Conservation (phyloP, 2,113 vertebrate genomes). For the Lonchura striata region DNA sequence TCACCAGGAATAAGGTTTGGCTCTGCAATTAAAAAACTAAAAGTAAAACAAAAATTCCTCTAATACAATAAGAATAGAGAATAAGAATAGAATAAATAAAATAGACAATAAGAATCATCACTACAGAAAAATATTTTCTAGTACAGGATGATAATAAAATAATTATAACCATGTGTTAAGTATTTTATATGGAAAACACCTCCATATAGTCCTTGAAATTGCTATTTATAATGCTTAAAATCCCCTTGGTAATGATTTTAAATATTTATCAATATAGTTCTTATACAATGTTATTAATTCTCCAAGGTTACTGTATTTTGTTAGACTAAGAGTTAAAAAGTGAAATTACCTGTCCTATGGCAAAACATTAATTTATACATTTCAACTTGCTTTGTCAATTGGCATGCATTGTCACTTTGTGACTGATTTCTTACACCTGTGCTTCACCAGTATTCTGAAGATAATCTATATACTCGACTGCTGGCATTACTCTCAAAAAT, state of each 20-base stretch:
- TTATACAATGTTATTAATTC: not conserved
- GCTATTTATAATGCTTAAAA: constrained; percentile 40
- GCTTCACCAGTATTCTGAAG: not conserved
- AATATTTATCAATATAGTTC: not conserved
- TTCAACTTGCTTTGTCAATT: not conserved
- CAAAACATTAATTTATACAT: not conserved
- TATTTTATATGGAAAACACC: constrained; percentile 27
- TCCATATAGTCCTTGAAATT: constrained; percentile 12
- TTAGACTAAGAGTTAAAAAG: not conserved
- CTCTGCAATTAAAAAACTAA: not conserved
- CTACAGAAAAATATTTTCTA: not conserved
- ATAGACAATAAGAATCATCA: not conserved
- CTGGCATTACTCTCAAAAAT: not conserved
- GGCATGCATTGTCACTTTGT: not conserved
- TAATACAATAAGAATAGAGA: not conserved
- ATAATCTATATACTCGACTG: not conserved
- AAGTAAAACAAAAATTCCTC: not conserved
- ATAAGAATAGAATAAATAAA: not conserved
- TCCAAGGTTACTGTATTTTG: not conserved
- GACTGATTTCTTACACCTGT: not conserved
- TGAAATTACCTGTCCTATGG: not conserved
- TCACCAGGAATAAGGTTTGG: not conserved
- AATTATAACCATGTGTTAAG: not conserved
- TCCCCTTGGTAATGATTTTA: not conserved
- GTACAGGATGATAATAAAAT: not conserved